These are phyloP conservation scores for Smutsia gigantea DNA, from an alignment of 2,797 vertebrate species.

Conservation along the genomic window DNA sequence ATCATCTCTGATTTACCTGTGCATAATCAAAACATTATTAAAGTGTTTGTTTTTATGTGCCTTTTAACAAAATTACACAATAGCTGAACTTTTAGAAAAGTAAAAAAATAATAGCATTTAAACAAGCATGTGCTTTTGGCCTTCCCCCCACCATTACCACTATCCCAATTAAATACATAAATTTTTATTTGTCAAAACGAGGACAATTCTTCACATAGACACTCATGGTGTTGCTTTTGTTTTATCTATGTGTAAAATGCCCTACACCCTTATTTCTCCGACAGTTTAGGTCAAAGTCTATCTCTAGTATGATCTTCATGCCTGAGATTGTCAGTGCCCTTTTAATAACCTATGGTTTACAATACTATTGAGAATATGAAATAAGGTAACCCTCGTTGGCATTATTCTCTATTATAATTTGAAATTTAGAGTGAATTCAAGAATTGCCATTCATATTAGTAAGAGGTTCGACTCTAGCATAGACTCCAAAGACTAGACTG, in stretches of 20 bases:
- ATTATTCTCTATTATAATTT: neutral
- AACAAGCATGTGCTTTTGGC: neutral
- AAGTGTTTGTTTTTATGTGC: neutral
- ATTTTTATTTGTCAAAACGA: constrained; percentile 15
- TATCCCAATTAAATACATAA: neutral
- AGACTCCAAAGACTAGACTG: neutral
- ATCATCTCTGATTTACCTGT: neutral
- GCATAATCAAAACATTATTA: constrained; percentile 24
- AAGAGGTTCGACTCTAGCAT: neutral
- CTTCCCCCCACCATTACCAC: neutral
- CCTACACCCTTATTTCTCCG: neutral
- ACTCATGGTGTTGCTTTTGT: neutral
- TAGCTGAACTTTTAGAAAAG: neutral
- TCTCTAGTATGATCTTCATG: neutral
- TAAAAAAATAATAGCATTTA: neutral
- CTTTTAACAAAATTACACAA: constrained; percentile 9
- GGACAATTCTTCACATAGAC: neutral
- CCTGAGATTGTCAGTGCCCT: neutral
- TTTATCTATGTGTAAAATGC: neutral
- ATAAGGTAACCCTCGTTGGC: neutral
- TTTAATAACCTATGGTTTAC: neutral
- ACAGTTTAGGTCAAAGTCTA: constrained; percentile 10
- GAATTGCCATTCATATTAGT: neutral
- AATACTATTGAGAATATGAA: neutral
- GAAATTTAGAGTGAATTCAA: neutral